Base-by-base conservation (phyloP, 1,140 invertebrate genomes). In the Pseudoatta argentina region DNA sequence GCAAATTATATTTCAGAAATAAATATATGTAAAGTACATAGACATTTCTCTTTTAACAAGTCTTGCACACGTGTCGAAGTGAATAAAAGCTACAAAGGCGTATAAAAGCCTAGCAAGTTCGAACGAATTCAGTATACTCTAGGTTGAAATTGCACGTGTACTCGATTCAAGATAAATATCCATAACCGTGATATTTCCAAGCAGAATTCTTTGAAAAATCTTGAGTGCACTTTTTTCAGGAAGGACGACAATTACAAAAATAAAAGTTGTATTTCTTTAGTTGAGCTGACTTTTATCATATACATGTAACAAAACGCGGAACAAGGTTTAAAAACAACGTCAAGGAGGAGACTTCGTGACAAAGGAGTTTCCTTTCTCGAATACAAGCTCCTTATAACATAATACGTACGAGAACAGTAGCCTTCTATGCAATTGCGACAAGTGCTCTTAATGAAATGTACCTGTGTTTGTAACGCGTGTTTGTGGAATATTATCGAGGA, bases 271-370 rank as follows among this genome's bases (percentile, higher is more conserved):
- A 55, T 55, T 73, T 18, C 27, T 75, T 83, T 75, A 59, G 55
- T 27, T 8, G 14, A 72, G 39, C 24, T 55, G 51, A 79, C 64
- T 69, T 30, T 7, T 66, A 27, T 64, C 48, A 44, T 24, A 61
- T 73, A 39, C 16, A 6, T 53, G 24, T 73, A 71, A 71, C 14
- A 34, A 83, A 75, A 73, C 39, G 55, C 39, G 14, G 4, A 30
- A 14, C 12, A 51, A n/a, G 3, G 14, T 75, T 83, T n/a, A 73
- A 83, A 83, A 75, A 83, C 24, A 83, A 75, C 27, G 59, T 83
- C 34, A 48, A 75, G 18, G 72, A 8, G 30, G 16, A 71, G 72
- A 51, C 6, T 75, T 44, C 55, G 18, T 34, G 39, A 75, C 27
- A 73, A 83, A 61, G 55, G 14, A 72, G 18, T 71, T 53, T 59